Conservation (phyloP, 2,113 vertebrate species). For the Phaethon lepturus region DNA sequence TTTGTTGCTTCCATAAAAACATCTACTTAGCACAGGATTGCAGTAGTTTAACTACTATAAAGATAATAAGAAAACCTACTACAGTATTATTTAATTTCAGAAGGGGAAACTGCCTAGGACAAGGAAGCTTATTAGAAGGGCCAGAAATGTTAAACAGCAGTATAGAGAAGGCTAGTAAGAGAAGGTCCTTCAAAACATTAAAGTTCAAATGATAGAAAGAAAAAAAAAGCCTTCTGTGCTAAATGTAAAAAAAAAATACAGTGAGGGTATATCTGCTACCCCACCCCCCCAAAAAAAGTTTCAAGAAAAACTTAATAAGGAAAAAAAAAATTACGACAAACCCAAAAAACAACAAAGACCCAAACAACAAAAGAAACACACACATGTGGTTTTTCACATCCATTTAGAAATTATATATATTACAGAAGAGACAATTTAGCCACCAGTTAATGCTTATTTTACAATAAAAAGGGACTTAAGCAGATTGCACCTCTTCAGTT, state of each 20-base stretch:
- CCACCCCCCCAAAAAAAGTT: neutral
- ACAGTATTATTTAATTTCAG: neutral
- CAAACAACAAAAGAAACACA: neutral
- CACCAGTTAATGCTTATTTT: neutral
- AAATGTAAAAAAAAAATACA: neutral
- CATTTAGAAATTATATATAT: neutral
- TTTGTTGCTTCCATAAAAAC: neutral
- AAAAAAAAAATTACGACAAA: neutral
- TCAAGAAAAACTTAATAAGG: neutral
- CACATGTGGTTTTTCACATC: rapidly evolving
- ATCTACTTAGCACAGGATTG: neutral
- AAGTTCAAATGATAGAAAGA: neutral
- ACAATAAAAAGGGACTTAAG: neutral
- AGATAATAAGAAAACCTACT: neutral
- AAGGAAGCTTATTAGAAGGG: neutral
- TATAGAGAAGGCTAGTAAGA: neutral
- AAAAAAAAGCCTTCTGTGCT: neutral
- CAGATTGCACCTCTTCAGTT: neutral
- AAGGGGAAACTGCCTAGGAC: neutral
- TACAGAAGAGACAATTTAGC: neutral
- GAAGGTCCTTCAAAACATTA: neutral
- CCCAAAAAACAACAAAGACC: neutral
- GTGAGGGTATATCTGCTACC: neutral
- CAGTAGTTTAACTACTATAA: neutral
- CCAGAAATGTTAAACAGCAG: conserved; percentile 4